Conservation (phyloP, 2,113 vertebrate species). For the Sylvia atricapilla region DNA sequence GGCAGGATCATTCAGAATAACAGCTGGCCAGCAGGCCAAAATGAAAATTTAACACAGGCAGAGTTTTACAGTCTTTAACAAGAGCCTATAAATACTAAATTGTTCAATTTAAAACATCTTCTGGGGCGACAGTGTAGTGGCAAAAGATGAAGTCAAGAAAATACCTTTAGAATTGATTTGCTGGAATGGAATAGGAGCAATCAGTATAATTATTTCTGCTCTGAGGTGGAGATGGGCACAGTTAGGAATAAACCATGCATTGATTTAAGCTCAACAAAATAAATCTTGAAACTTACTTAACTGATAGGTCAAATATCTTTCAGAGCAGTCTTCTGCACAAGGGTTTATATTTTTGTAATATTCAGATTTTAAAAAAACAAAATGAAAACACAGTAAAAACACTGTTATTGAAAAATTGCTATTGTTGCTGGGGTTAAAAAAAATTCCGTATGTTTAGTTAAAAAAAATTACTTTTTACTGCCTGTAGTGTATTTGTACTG, state of each 20-base stretch:
- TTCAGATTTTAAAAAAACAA: not conserved
- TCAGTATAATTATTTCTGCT: not conserved
- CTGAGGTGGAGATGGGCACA: not conserved
- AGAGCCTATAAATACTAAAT: constrained; percentile 31
- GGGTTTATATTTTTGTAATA: not conserved
- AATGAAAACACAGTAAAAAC: not conserved
- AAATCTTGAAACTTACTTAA: not conserved
- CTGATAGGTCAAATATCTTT: not conserved
- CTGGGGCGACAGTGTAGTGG: not conserved
- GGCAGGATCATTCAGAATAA: not conserved
- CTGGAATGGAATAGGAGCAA: not conserved
- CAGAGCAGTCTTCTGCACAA: not conserved
- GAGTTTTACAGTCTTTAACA: not conserved
- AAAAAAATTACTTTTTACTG: not conserved
- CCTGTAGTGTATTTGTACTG: not conserved
- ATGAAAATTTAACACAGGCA: not conserved
- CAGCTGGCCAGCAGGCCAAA: not conserved
- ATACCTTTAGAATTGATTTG: constrained; percentile 13
- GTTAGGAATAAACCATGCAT: not conserved
- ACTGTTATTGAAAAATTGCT: not conserved
- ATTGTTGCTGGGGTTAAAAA: not conserved
- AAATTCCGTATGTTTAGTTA: not conserved
- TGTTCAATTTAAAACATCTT: constrained; percentile 17
- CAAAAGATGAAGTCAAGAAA: not conserved
- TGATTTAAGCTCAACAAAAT: not conserved